Conservation (phyloP, 2,888 invertebrate species). For the Pteria penguin region DNA sequence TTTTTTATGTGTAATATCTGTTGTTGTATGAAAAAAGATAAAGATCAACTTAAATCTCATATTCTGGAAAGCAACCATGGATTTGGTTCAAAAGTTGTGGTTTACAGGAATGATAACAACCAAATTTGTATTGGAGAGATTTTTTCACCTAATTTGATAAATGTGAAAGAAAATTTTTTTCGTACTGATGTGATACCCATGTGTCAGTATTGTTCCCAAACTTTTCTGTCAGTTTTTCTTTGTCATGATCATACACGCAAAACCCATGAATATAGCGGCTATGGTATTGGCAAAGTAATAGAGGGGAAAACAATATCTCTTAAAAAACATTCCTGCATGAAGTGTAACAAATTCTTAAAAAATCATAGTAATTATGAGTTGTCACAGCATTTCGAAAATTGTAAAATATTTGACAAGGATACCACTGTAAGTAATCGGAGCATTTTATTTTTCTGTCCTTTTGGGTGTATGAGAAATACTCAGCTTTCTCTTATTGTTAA, state of each 20-base stretch:
- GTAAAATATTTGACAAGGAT: too few relatives aligned
- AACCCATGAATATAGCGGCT: neutral
- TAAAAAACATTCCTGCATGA: too few relatives aligned
- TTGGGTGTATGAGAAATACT: too few relatives aligned
- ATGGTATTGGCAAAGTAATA: constrained; percentile 6
- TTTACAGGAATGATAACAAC: neutral
- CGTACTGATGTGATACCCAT: neutral
- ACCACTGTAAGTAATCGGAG: too few relatives aligned
- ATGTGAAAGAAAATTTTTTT: neutral
- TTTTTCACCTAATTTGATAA: neutral
- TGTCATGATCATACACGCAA: neutral
- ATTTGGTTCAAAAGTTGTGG: neutral
- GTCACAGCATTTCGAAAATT: neutral
- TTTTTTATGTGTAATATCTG: neutral
- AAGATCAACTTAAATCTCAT: neutral
- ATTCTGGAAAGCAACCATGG: neutral
- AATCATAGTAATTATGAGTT: neutral
- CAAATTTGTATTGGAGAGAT: neutral
- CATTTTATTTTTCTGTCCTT: too few relatives aligned
- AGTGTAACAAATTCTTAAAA: neutral
- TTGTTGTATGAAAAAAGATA: neutral
- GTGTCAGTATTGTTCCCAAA: neutral
- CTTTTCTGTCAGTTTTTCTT: constrained; percentile 1
- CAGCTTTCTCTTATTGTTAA: too few relatives aligned
- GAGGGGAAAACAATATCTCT: neutral